Conservation (phyloP, 1,140 invertebrate genomes). For the Solenopsis invicta region DNA sequence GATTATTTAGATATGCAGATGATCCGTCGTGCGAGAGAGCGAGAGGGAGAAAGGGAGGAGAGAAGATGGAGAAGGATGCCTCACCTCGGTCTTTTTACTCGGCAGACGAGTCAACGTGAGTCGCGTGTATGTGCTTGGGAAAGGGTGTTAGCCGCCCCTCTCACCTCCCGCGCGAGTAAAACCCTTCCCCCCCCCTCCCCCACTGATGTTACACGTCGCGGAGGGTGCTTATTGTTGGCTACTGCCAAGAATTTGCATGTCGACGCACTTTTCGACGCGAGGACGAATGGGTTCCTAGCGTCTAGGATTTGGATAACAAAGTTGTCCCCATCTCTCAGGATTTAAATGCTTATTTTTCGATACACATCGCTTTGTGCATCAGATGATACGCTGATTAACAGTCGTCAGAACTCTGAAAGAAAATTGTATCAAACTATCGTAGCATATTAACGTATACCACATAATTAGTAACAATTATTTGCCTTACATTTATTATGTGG, state of each 20-base stretch:
- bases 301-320: constrained; percentile 45
- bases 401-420: background rate
- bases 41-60: constrained; percentile 14
- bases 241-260: constrained; percentile 79
- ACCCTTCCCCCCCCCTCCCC: constrained; percentile 1
- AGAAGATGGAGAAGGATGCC: constrained; percentile 30
- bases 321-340: constrained; percentile 23
- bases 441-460: background rate
- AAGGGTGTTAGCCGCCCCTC: constrained; percentile 42
- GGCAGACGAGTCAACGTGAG: constrained; percentile 41
- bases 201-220: background rate
- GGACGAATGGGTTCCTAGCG: constrained; percentile 60
- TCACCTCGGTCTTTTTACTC: constrained; percentile 33
- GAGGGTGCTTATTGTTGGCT: constrained; percentile 75
- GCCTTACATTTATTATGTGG: background rate
- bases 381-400: background rate
- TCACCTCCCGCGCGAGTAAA: constrained; percentile 9
- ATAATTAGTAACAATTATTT: background rate
- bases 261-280: constrained; percentile 76
- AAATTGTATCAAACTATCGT: background rate
- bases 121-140: constrained; percentile 42
- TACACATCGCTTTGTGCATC: constrained; percentile 5
- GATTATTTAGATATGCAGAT: constrained; percentile 87
- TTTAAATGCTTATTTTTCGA: constrained; percentile 65
- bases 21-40: constrained; percentile 68